These are phyloP conservation scores for Drosophila conformis DNA, from an alignment of 2,888 invertebrate genomes.

Conservation along the genomic window DNA sequence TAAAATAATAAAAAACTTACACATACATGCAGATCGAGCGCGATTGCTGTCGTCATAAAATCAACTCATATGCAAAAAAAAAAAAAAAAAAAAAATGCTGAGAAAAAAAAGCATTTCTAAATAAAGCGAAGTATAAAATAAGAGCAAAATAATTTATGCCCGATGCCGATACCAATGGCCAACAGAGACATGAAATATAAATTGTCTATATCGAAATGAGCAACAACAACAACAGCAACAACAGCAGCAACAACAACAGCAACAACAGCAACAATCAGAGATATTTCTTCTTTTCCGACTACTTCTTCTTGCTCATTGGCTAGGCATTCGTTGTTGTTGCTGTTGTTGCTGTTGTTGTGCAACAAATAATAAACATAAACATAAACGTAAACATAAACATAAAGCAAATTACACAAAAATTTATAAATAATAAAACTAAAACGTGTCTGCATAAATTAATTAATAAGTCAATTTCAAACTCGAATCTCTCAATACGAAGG, in stretches of 20 bases:
- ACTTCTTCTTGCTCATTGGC: slow-evolving; percentile 21
- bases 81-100: slow-evolving; percentile 26
- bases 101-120: slow-evolving; percentile 40
- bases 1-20: slow-evolving; percentile 61
- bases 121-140: slow-evolving; percentile 60
- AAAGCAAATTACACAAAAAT: slow-evolving; percentile 75
- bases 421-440: slow-evolving; percentile 83
- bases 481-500: slow-evolving; percentile 36
- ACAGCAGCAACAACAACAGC: slow-evolving; percentile 22
- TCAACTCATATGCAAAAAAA: slow-evolving; percentile 41
- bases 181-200: slow-evolving; percentile 65
- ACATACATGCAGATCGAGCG: slow-evolving; percentile 34
- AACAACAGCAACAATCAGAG: slow-evolving; percentile 38
- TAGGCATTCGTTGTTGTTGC: slow-evolving; percentile 12
- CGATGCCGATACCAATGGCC: slow-evolving; percentile 56
- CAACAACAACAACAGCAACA: slow-evolving; percentile 29
- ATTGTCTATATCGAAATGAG: slow-evolving; percentile 46
- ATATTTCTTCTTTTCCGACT: slow-evolving; percentile 6
- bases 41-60: slow-evolving; percentile 44
- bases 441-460: slow-evolving; percentile 84
- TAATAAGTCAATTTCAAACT: slow-evolving; percentile 78
- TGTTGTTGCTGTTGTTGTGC: slow-evolving; percentile 48
- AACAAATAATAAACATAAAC: slow-evolving; percentile 60
- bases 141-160: slow-evolving; percentile 73
- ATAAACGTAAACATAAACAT: not conserved